These are phyloP conservation scores for Drosophila azteca DNA, from an alignment of 1,140 invertebrate species.

Conservation along the genomic window DNA sequence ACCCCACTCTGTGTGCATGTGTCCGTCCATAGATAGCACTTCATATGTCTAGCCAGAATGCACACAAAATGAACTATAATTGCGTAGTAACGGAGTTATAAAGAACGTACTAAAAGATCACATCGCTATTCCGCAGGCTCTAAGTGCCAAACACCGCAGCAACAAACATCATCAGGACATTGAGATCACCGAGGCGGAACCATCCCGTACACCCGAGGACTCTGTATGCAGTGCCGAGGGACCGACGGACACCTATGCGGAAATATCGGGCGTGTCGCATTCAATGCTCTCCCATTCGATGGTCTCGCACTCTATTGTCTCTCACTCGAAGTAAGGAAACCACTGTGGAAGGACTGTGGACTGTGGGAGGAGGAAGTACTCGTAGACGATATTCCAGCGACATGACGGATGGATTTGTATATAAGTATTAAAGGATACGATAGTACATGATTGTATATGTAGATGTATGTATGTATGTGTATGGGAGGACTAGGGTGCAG, in stretches of 20 bases:
- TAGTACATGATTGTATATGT: conserved; percentile 44
- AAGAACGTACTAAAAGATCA: conserved; percentile 1
- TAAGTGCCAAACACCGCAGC: conserved; percentile 86
- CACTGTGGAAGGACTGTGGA: neutral
- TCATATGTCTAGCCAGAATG: conserved; percentile 39
- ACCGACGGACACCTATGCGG: conserved; percentile 84
- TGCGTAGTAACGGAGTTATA: neutral
- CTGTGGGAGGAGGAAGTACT: neutral
- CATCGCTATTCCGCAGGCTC: conserved; percentile 84
- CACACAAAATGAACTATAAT: conserved; percentile 30
- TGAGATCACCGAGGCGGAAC: conserved; percentile 88
- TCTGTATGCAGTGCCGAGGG: conserved; percentile 91
- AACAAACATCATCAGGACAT: conserved; percentile 84
- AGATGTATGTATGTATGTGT: conserved; percentile 34
- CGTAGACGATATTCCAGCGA: conserved; percentile 18
- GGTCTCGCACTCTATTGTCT: conserved; percentile 79
- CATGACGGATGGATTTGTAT: conserved; percentile 32
- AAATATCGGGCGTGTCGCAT: conserved; percentile 83
- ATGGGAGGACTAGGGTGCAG: conserved; percentile 28
- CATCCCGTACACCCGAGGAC: conserved; percentile 87
- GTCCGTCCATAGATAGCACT: conserved; percentile 52
- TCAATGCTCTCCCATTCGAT: conserved; percentile 83
- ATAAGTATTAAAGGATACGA: conserved; percentile 46
- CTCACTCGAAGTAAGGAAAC: conserved; percentile 69
- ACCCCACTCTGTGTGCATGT: conserved; percentile 38